These are phyloP conservation scores for Cottoperca gobio DNA, from an alignment of 2,797 vertebrate genomes.

Conservation along the genomic window DNA sequence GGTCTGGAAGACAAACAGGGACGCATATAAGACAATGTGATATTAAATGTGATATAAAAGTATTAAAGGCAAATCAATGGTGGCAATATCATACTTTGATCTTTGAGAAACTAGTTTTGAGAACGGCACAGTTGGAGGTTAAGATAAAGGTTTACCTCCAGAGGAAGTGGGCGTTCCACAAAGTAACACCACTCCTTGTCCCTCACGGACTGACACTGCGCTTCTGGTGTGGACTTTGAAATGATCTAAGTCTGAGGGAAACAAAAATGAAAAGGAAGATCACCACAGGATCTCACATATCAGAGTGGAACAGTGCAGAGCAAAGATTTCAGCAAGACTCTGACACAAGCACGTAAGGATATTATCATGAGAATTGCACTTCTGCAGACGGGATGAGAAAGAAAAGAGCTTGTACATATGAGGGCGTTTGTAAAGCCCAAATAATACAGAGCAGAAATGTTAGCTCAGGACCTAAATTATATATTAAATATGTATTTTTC, in stretches of 20 bases:
- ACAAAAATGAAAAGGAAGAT: conserved; percentile 32
- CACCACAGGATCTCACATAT: conserved; percentile 51
- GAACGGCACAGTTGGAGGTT: background rate
- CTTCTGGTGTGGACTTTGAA: conserved; percentile 91
- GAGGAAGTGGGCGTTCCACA: conserved; percentile 91
- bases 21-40: background rate
- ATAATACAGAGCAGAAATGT: background rate
- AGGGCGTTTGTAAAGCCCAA: background rate
- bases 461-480: conserved; percentile 3
- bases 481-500: background rate
- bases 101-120: background rate
- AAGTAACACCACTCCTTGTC: conserved; percentile 95
- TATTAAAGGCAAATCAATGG: background rate
- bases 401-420: background rate
- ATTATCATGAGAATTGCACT: conserved; percentile 55
- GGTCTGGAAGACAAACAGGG: conserved; percentile 80
- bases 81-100: conserved; percentile 8
- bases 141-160: conserved; percentile 85
- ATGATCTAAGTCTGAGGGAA: conserved; percentile 88
- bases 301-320: conserved; percentile 45
- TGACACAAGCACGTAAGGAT: conserved; percentile 50
- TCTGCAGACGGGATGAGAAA: background rate
- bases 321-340: conserved; percentile 56
- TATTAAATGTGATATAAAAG: conserved; percentile 20
- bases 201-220: conserved; percentile 93